These are phyloP conservation scores for Rhagophthalmus giganteus DNA, from an alignment of 2,888 invertebrate species.

Conservation along the genomic window DNA sequence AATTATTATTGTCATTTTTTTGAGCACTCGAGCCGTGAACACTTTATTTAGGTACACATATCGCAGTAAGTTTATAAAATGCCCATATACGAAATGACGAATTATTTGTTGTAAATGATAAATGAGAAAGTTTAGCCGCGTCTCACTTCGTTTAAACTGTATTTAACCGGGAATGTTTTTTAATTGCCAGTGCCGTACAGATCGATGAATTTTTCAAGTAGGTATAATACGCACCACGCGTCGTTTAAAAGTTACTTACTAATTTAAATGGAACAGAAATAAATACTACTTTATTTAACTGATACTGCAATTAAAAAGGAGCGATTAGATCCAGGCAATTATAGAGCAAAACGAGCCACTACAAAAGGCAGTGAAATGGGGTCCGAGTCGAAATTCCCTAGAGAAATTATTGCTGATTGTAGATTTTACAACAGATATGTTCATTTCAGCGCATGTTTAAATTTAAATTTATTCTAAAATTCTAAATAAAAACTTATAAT, in stretches of 20 bases:
- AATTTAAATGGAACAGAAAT: slow-evolving; percentile 14
- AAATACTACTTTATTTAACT: slow-evolving; percentile 11
- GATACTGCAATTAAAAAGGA: slow-evolving; percentile 22
- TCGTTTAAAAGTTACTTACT: too few species aligned
- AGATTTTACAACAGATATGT: slow-evolving; percentile 28
- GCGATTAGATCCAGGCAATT: slow-evolving; percentile 27
- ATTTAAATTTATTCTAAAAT: slow-evolving; percentile 25
- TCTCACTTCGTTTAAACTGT: slow-evolving; percentile 35
- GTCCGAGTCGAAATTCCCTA: slow-evolving; percentile 23
- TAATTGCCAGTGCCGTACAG: too few species aligned
- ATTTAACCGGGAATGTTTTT: slow-evolving; percentile 34
- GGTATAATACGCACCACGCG: too few species aligned
- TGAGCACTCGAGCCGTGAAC: too few species aligned
- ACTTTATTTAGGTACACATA: too few species aligned
- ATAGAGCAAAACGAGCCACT: slow-evolving; percentile 25
- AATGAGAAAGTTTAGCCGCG: slow-evolving; percentile 40
- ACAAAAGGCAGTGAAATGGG: slow-evolving; percentile 29
- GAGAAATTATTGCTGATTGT: slow-evolving; percentile 31
- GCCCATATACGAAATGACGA: slow-evolving; percentile 35
- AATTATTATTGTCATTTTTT: too few species aligned
- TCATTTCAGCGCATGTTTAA: slow-evolving; percentile 27
- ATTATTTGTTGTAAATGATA: slow-evolving; percentile 40
- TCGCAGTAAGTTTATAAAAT: too few species aligned
- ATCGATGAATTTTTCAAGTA: too few species aligned
- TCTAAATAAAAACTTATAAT: too few species aligned